phyloP scores from a whole-genome alignment of 2,113 vertebrate species.

The Phalacrocorax aristotelis region DNA sequence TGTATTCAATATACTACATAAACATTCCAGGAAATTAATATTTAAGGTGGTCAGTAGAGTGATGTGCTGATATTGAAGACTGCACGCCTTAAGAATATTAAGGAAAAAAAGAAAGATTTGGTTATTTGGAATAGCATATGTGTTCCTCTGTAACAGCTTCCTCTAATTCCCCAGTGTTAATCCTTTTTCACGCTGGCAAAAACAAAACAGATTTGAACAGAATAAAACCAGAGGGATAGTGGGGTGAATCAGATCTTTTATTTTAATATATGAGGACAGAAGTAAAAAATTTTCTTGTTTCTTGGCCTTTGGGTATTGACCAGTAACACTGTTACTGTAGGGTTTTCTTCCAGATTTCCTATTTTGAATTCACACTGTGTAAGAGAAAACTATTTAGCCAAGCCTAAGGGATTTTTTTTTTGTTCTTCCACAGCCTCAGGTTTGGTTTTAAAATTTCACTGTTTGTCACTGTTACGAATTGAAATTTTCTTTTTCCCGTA shows the following conservation, averaged over 20 bases:
- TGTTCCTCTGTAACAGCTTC: background rate
- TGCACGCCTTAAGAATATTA: background rate
- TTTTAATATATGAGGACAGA: background rate
- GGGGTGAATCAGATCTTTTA: background rate
- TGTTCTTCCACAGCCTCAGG: background rate
- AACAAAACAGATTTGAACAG: background rate
- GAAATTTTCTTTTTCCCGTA: background rate
- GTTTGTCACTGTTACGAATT: fast-evolving
- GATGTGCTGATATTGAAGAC: background rate
- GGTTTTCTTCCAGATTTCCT: background rate
- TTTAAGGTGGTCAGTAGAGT: background rate
- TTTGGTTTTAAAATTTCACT: background rate
- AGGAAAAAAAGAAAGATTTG: background rate
- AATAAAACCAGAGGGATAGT: background rate
- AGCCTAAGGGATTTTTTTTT: background rate
- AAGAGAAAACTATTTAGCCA: background rate
- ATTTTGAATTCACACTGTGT: background rate
- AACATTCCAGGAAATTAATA: background rate
- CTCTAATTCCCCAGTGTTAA: background rate
- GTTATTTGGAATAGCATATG: background rate
- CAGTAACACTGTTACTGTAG: background rate
- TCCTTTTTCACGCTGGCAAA: background rate
- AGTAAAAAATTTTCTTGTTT: background rate
- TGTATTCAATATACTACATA: background rate
- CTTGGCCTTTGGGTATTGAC: background rate